Percentiles rank a stretch among this genome's conserved stretches.
Evolutionary conservation across 2,797 vertebrate genomes (phyloP).

Genomic region (Tapera naevia): DNA sequence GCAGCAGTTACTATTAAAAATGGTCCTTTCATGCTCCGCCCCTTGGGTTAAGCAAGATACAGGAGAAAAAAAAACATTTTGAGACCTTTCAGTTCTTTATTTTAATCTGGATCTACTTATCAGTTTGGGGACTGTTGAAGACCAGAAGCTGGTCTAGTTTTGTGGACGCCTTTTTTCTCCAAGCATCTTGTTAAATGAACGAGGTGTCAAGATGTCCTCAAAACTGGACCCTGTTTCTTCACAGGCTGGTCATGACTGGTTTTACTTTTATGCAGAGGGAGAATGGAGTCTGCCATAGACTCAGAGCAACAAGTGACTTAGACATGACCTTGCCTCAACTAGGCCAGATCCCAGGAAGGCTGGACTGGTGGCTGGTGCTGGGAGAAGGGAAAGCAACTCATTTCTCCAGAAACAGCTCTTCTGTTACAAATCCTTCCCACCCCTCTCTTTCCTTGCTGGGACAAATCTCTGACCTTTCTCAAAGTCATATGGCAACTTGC

Average conservation of each 20-base stretch:
- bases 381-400: not conserved
- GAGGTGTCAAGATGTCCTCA: not conserved
- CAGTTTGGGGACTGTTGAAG: not conserved
- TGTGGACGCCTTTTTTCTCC: not conserved
- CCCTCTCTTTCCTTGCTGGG: not conserved
- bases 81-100: not conserved
- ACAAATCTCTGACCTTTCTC: not conserved
- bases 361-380: not conserved
- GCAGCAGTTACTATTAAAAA: not conserved
- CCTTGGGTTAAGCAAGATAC: not conserved
- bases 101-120: not conserved
- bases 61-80: not conserved
- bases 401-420: not conserved
- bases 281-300: not conserved
- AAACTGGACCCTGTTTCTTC: not conserved
- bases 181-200: not conserved
- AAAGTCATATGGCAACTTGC: not conserved
- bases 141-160: not conserved
- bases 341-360: not conserved
- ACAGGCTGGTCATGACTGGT: too few species aligned
- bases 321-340: not conserved
- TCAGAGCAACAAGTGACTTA: accelerated
- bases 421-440: not conserved
- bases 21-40: accelerated
- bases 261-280: not conserved